Base-by-base conservation (phyloP, 2,888 invertebrate genomes). In the Watsonalla cultraria region DNA sequence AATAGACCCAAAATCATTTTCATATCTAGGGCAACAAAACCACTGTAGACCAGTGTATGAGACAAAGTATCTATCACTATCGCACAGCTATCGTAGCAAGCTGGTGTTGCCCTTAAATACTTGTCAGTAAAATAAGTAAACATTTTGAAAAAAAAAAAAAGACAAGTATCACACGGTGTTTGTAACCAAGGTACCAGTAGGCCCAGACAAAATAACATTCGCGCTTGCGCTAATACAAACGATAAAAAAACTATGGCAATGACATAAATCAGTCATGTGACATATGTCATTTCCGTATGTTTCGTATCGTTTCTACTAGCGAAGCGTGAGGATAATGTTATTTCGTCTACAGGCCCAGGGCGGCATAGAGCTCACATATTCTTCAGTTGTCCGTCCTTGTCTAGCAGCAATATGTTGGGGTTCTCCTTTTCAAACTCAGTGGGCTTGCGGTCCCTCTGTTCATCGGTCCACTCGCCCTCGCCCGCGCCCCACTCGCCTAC, bases 371-470 rank as follows among this genome's bases (percentile, higher is more conserved):
- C 53, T 89, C 78, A 95, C 95, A 95, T 95, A 77, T 95, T 94
- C 80, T 94, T 92, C 80, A 95, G 95, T 82, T 94, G 94, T 35
- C 94, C 95, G 60, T 93, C 94, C 63, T 93, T 93, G 80, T 95
- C 94, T 49, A 95, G 80, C 92, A 95, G 86, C 45, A 95, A 91
- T 68, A 95, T 95, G 82, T 95, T 95, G 33, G 95, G 95, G 84
- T 95, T 95, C 76, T 95, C 95, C 73, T 93, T 93, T 83, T 95
- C 95, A 72, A 95, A 95, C 61, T 95, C 93, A 0, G 95, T 95
- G 7, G 95, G 95, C 68, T 94, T 94, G 62, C 95, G 80, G 61
- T 90, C 92, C 37, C 95, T 84, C 77, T 94, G 94, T 71, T 93
- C 92, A 78, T 94, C 93, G 14, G 94, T 94, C 94, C 94, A 95